These are phyloP conservation scores for Xenus cinereus DNA, from an alignment of 2,113 vertebrate genomes.

Conservation along the genomic window DNA sequence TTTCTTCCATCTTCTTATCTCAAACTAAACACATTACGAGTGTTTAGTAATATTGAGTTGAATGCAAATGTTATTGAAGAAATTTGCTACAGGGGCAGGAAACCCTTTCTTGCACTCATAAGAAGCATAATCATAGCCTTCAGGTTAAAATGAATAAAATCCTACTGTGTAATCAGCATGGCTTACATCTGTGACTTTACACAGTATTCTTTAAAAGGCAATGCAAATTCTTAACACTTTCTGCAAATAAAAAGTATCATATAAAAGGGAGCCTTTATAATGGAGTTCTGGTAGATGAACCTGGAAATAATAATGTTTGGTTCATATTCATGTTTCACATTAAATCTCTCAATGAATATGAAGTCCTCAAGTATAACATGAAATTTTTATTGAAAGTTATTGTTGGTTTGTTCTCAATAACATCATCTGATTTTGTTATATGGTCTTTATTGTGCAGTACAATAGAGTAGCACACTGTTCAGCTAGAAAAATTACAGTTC, in stretches of 20 bases:
- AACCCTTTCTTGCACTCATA: not conserved
- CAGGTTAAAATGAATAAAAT: conserved; percentile 50
- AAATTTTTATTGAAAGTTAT: conserved; percentile 4
- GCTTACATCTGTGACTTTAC: conserved; percentile 49
- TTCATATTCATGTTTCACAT: conserved; percentile 18
- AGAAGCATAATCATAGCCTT: conserved; percentile 54
- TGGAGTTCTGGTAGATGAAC: not conserved
- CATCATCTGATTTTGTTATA: conserved; percentile 3
- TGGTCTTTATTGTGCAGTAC: not conserved
- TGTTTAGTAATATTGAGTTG: conserved; percentile 41
- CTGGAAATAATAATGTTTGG: conserved; percentile 4
- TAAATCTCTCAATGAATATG: not conserved
- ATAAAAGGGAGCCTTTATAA: not conserved
- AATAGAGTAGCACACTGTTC: not conserved
- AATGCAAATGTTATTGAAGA: conserved; percentile 42
- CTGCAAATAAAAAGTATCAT: conserved; percentile 7
- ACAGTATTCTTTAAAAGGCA: conserved; percentile 17
- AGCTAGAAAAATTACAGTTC: conserved; percentile 8
- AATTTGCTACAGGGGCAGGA: conserved; percentile 30
- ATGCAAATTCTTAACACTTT: conserved; percentile 50
- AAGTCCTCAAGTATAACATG: not conserved
- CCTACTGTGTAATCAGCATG: conserved; percentile 37
- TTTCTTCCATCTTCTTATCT: conserved; percentile 38
- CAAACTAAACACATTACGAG: not conserved
- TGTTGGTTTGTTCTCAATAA: not conserved